These are phyloP conservation scores for Dendrocopos noguchii DNA, from an alignment of 2,113 vertebrate species.

Conservation along the genomic window DNA sequence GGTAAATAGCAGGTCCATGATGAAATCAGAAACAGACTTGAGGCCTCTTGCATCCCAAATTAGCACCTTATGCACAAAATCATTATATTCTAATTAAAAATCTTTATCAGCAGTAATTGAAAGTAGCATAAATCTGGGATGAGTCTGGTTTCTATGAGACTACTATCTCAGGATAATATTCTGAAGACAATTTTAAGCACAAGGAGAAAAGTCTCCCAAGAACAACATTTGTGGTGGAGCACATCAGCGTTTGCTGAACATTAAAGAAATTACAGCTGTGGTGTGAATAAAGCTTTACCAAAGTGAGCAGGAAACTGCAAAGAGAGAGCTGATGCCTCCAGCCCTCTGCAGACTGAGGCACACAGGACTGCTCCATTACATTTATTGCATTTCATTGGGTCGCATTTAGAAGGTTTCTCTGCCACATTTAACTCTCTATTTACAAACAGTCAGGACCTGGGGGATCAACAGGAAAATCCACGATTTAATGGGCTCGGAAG, in stretches of 20 bases:
- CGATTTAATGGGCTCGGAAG: background rate
- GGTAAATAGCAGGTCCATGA: background rate
- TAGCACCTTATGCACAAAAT: background rate
- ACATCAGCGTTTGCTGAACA: background rate
- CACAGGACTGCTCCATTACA: background rate
- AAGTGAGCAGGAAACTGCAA: background rate
- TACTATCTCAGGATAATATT: background rate
- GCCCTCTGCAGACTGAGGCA: background rate
- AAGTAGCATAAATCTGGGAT: background rate
- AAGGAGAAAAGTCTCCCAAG: background rate
- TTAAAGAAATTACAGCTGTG: background rate
- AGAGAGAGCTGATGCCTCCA: background rate
- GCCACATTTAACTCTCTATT: background rate
- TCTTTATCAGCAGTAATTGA: background rate
- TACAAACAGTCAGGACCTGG: background rate
- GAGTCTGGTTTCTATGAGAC: background rate
- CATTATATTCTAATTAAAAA: slow-evolving; percentile 18
- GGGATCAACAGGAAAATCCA: background rate
- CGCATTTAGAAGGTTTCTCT: background rate
- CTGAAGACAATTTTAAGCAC: background rate
- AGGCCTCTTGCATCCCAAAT: background rate
- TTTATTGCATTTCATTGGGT: background rate
- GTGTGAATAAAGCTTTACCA: background rate
- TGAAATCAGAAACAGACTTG: background rate
- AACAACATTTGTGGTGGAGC: background rate